These are phyloP conservation scores for Frankliniella intonsa DNA, from an alignment of 2,888 invertebrate species.

Conservation along the genomic window DNA sequence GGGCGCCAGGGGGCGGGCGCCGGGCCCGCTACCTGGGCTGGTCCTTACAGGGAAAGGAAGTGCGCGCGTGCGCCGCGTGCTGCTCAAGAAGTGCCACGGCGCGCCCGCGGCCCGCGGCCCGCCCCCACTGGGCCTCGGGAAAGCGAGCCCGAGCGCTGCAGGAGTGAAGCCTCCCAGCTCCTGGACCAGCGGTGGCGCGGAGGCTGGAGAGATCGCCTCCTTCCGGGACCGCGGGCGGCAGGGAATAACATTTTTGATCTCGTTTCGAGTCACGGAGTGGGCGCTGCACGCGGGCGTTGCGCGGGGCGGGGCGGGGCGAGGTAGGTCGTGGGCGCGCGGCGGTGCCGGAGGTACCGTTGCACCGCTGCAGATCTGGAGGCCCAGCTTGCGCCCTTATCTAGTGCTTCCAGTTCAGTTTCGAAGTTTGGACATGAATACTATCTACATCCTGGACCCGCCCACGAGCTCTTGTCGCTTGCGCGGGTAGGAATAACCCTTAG, in stretches of 20 bases:
- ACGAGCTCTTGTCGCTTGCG: too few relatives aligned
- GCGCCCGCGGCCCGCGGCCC: not conserved
- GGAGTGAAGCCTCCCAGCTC: not conserved
- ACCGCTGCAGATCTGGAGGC: too few relatives aligned
- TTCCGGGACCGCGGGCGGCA: not conserved
- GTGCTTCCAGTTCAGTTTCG: too few relatives aligned
- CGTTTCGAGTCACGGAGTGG: slow-evolving; percentile 16
- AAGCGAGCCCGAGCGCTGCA: not conserved
- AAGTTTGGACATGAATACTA: too few relatives aligned
- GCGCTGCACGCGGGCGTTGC: not conserved
- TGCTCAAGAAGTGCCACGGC: not conserved
- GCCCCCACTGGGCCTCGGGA: too few relatives aligned
- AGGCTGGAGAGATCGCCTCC: not conserved
- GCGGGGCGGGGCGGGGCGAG: too few relatives aligned
- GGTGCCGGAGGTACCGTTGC: too few relatives aligned
- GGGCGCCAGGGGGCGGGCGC: too few relatives aligned
- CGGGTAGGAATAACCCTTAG: too few relatives aligned
- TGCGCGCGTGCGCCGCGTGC: not conserved
- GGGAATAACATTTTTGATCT: slow-evolving; percentile 1
- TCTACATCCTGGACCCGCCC: too few relatives aligned
- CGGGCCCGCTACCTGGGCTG: not conserved
- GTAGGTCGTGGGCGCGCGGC: too few relatives aligned
- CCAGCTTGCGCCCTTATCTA: too few relatives aligned
- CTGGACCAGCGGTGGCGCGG: not conserved
- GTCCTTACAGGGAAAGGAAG: not conserved